Conservation (phyloP, 1,140 invertebrate genomes). For the Penaeus vannamei region DNA sequence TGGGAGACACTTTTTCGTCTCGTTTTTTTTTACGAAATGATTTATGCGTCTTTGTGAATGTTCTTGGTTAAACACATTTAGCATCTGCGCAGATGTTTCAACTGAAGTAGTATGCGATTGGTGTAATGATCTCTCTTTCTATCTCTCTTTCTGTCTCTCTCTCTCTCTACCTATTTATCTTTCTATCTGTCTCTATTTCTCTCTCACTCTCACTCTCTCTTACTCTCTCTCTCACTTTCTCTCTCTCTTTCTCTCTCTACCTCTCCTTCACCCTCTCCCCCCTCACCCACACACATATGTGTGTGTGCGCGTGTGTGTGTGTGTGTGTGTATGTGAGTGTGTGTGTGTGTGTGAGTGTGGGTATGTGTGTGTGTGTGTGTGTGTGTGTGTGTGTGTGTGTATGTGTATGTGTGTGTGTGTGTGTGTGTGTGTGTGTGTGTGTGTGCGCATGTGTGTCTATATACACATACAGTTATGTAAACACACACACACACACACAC, state of each 20-base stretch:
- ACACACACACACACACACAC: neutral
- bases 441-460: neutral
- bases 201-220: neutral
- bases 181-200: neutral
- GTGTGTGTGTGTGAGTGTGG: no score
- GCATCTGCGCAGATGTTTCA: no score
- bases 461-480: neutral
- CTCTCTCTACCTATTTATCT: neutral
- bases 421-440: neutral
- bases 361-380: no score
- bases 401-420: neutral
- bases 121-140: no score
- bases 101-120: no score
- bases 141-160: neutral
- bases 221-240: neutral
- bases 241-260: neutral
- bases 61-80: no score
- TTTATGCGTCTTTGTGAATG: no score
- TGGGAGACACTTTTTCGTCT: no score
- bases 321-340: no score
- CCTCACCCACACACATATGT: neutral
- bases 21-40: no score
- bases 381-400: no score
- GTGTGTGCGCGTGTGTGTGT: neutral
- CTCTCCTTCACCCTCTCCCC: no score